Percentiles rank a stretch among this genome's conserved stretches.
Evolutionary conservation across 2,797 vertebrate genomes (phyloP).

Genomic region (Crax fasciolata): DNA sequence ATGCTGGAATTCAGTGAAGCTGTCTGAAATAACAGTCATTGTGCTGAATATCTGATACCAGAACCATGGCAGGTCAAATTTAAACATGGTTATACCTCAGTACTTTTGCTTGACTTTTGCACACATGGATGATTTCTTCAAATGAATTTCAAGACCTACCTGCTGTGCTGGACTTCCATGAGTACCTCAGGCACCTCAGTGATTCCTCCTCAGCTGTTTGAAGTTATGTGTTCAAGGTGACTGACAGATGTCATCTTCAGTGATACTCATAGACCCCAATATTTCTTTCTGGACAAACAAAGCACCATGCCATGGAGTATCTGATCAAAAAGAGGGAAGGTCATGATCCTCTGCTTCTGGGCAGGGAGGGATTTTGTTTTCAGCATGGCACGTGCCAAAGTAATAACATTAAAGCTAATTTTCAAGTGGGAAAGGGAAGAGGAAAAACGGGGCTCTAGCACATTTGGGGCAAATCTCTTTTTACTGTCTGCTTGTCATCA

Average conservation of each 20-base stretch:
- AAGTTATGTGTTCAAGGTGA: not conserved
- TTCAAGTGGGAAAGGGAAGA: conserved; percentile 10
- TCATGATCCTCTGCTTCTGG: not conserved
- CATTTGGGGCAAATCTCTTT: conserved; percentile 65
- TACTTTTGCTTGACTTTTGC: not conserved
- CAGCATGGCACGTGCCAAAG: conserved; percentile 1
- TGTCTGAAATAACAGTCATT: not conserved
- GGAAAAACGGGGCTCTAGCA: not conserved
- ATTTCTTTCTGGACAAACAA: not conserved
- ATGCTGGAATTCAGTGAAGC: not conserved
- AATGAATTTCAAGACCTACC: not conserved
- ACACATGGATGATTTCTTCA: not conserved
- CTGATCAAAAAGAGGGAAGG: not conserved
- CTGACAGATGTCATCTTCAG: not conserved
- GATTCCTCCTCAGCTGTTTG: not conserved
- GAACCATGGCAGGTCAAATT: not conserved
- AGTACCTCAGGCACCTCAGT: not conserved
- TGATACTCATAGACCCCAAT: not conserved
- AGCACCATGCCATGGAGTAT: not conserved
- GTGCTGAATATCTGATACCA: not conserved
- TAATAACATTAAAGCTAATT: conserved; percentile 49
- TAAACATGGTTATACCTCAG: not conserved
- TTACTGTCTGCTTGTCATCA: conserved; percentile 69
- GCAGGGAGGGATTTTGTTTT: not conserved
- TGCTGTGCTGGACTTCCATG: not conserved